Evolutionary conservation across 2,888 invertebrate genomes (phyloP).

Genomic region (Idaea aversata): DNA sequence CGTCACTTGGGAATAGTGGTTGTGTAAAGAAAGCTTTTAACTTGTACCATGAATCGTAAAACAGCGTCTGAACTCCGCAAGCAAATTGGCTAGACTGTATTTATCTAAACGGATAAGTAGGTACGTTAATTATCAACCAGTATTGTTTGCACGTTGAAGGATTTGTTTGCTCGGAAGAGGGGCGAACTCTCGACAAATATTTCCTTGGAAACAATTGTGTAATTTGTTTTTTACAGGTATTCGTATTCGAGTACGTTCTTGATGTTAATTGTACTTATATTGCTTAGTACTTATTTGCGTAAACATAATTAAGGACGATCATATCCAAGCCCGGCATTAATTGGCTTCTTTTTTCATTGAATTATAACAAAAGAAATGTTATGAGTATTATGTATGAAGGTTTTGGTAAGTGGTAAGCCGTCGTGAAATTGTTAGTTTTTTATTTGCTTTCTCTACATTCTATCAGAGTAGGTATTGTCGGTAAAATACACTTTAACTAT

Average conservation of each 20-base stretch:
- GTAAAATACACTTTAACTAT: too few relatives aligned
- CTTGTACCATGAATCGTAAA: slow-evolving; percentile 3
- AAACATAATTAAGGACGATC: too few relatives aligned
- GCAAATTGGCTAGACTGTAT: slow-evolving; percentile 35
- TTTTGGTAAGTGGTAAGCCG: too few relatives aligned
- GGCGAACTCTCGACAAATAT: slow-evolving; percentile 46
- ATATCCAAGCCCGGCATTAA: too few relatives aligned
- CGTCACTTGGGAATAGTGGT: neutral
- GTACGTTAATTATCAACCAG: slow-evolving; percentile 48
- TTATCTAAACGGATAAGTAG: slow-evolving; percentile 44
- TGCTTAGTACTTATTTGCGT: neutral
- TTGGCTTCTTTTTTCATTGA: too few relatives aligned
- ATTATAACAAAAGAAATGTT: too few relatives aligned
- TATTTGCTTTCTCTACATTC: too few relatives aligned
- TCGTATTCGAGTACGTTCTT: neutral
- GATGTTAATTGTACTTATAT: neutral
- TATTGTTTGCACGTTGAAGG: slow-evolving; percentile 39
- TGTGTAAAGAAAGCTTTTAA: slow-evolving; percentile 1
- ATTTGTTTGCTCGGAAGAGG: slow-evolving; percentile 31
- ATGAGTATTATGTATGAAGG: too few relatives aligned
- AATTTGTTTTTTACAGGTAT: slow-evolving; percentile 35
- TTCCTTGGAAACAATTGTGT: slow-evolving; percentile 46
- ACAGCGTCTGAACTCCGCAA: slow-evolving; percentile 9
- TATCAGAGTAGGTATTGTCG: too few relatives aligned
- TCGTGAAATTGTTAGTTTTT: too few relatives aligned